These are phyloP conservation scores for Cyclopterus lumpus DNA, from an alignment of 2,797 vertebrate genomes.

Conservation along the genomic window DNA sequence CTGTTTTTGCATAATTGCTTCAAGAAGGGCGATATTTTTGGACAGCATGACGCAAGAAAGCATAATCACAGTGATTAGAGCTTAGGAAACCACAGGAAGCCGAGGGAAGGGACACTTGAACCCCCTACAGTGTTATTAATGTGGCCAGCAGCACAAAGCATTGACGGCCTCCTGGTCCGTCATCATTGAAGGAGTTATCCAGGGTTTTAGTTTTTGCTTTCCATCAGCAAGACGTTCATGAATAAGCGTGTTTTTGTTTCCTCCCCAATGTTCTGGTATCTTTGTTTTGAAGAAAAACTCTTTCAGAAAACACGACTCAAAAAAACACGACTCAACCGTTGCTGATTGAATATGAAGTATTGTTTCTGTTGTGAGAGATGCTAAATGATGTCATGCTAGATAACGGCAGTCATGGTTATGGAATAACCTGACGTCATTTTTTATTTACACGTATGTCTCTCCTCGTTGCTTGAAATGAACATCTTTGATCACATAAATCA, in stretches of 20 bases:
- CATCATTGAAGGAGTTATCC: conserved; percentile 25
- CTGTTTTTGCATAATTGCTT: conserved; percentile 76
- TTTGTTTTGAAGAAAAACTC: too few relatives aligned
- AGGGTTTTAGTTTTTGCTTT: conserved; percentile 5
- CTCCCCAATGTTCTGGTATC: not conserved
- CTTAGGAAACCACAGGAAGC: conserved; percentile 67
- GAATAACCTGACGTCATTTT: too few relatives aligned
- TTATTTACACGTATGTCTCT: too few relatives aligned
- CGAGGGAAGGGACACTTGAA: conserved; percentile 60
- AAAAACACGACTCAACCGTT: too few relatives aligned
- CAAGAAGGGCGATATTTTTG: conserved; percentile 78
- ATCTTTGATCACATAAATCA: too few relatives aligned
- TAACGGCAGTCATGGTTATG: too few relatives aligned
- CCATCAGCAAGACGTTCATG: conserved; percentile 24
- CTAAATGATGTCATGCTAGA: too few relatives aligned
- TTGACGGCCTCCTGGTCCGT: conserved; percentile 63
- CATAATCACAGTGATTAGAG: conserved; percentile 85
- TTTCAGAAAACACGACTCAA: too few relatives aligned
- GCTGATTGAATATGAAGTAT: too few relatives aligned
- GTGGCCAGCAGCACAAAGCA: conserved; percentile 65
- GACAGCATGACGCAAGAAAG: conserved; percentile 78
- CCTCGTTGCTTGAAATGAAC: too few relatives aligned
- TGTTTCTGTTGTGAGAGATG: too few relatives aligned
- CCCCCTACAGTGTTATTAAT: conserved; percentile 76
- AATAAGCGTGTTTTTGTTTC: not conserved